A percentile compares a stretch with the other conserved stretches of the same genome.
These are phyloP conservation scores for Neofelis nebulosa DNA, from an alignment of 2,113 vertebrate species.

Conservation along the genomic window DNA sequence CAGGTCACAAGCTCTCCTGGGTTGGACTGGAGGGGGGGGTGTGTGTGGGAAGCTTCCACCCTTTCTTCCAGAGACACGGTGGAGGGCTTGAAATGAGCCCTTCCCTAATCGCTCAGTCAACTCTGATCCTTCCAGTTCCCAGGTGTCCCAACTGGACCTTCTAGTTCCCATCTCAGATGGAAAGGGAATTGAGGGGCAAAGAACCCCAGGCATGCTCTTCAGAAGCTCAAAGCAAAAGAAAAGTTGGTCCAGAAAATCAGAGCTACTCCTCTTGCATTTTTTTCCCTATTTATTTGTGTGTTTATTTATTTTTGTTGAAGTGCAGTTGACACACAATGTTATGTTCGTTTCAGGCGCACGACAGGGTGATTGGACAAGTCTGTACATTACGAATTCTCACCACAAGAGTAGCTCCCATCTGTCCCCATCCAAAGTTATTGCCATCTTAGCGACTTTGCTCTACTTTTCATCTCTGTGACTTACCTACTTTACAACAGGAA, in stretches of 20 bases:
- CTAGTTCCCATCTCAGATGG: not conserved
- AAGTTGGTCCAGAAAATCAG: not conserved
- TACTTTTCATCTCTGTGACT: not conserved
- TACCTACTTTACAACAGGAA: not conserved
- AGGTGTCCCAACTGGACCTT: no score
- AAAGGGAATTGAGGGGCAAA: conserved; percentile 44
- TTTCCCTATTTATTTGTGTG: not conserved
- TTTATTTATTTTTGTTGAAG: not conserved
- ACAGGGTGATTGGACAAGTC: not conserved
- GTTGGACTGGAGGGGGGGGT: conserved; percentile 41
- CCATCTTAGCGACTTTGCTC: not conserved
- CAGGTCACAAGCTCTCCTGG: conserved; percentile 70
- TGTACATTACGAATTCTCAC: no score
- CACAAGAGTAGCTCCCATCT: not conserved
- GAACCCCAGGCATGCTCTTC: not conserved
- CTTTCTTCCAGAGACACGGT: conserved; percentile 62
- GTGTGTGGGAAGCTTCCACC: conserved; percentile 67
- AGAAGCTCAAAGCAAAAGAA: not conserved
- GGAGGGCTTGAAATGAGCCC: not conserved
- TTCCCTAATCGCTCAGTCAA: conserved; percentile 61
- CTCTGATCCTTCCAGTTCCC: not conserved
- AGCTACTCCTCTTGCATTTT: not conserved
- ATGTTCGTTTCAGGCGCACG: not conserved
- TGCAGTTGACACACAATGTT: not conserved
- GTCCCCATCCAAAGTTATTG: not conserved